Conservation (phyloP, 2,888 invertebrate genomes). For the Acanthosoma haemorrhoidale region DNA sequence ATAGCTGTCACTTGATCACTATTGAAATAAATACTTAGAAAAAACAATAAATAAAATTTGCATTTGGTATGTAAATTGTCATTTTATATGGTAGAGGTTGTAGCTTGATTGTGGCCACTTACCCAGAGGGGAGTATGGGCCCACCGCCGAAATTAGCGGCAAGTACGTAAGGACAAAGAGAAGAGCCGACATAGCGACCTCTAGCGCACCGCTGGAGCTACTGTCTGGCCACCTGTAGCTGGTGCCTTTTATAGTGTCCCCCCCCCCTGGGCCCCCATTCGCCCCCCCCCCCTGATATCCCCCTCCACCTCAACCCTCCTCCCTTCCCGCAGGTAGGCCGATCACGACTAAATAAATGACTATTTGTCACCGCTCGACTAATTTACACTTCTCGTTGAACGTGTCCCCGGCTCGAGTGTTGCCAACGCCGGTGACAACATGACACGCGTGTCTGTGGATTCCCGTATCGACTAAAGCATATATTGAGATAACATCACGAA, state of each 20-base stretch:
- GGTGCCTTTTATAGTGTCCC: not conserved
- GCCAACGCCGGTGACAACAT: too few relatives aligned
- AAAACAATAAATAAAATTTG: not conserved
- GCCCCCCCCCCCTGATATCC: not conserved
- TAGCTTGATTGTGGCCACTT: not conserved
- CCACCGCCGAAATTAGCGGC: not conserved
- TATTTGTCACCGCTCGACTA: not conserved
- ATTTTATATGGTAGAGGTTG: not conserved
- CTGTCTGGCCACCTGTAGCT: not conserved
- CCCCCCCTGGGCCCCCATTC: not conserved
- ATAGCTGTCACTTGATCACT: not conserved
- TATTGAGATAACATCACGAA: too few relatives aligned
- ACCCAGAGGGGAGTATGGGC: not conserved
- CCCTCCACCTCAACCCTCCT: too few relatives aligned
- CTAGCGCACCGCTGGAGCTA: not conserved
- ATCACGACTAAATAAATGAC: slow-evolving; percentile 2
- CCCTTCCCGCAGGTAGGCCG: too few relatives aligned
- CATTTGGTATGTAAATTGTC: not conserved
- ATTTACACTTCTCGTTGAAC: too few relatives aligned
- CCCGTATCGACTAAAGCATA: too few relatives aligned
- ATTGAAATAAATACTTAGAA: not conserved
- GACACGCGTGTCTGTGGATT: too few relatives aligned
- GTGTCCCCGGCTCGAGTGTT: too few relatives aligned
- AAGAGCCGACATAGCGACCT: not conserved
- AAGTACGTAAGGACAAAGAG: not conserved